Percentiles rank a stretch among this genome's conserved stretches.
These are phyloP conservation scores for Sericinus montela DNA, from an alignment of 2,888 invertebrate species.

Conservation along the genomic window DNA sequence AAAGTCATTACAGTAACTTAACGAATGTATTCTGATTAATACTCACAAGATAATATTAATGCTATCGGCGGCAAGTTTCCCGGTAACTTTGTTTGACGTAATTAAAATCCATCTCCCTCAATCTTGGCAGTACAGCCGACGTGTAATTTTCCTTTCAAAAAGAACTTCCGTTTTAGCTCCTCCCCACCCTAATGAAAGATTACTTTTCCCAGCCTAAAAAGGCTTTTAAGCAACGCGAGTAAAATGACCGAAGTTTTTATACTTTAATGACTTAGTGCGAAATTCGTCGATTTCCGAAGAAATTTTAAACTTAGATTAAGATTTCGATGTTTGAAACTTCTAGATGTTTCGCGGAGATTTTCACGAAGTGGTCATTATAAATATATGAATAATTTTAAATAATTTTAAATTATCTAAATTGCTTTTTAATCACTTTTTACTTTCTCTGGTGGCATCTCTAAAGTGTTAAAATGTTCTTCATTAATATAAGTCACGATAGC, in stretches of 20 bases:
- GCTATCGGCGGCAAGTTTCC: constrained; percentile 44
- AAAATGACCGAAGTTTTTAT: constrained; percentile 78
- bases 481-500: no score
- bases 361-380: constrained; percentile 54
- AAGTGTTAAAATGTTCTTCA: neutral
- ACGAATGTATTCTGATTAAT: constrained; percentile 28
- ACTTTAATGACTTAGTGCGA: constrained; percentile 80
- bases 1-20: constrained; percentile 20
- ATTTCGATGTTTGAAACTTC: constrained; percentile 72
- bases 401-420: constrained; percentile 72
- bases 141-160: constrained; percentile 78
- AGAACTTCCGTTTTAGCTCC: constrained; percentile 78
- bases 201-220: constrained; percentile 78
- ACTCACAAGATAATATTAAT: constrained; percentile 36
- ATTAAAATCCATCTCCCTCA: constrained; percentile 75
- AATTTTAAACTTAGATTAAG: constrained; percentile 80
- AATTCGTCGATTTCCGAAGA: constrained; percentile 76
- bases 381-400: no score
- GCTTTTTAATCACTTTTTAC: constrained; percentile 77
- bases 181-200: constrained; percentile 77
- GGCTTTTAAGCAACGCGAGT: constrained; percentile 78
- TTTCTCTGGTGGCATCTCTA: constrained; percentile 2
- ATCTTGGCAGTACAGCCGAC: constrained; percentile 66
- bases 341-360: constrained; percentile 65
- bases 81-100: constrained; percentile 71